A percentile compares a stretch with the other conserved stretches of the same genome.
These are phyloP conservation scores for Cavia porcellus DNA, from an alignment of 2,113 vertebrate genomes.

Conservation along the genomic window DNA sequence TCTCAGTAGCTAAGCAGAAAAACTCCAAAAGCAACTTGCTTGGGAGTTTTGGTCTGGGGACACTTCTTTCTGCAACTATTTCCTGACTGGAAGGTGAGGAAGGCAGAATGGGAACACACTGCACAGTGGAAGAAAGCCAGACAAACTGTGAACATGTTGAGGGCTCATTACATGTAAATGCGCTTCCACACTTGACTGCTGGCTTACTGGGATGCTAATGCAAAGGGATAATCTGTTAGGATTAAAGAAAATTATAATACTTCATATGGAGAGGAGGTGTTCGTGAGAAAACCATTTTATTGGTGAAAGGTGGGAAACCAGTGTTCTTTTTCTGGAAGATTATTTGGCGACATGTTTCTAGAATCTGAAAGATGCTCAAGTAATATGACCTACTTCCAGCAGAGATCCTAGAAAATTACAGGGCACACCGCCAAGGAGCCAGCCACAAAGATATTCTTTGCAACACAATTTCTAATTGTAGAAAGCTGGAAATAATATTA, in stretches of 20 bases:
- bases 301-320: background rate
- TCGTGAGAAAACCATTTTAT: background rate
- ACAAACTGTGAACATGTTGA: background rate
- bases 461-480: background rate
- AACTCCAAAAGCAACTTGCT: background rate
- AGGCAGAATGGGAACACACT: background rate
- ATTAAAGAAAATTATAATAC: slow-evolving; percentile 26
- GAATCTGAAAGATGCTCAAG: background rate
- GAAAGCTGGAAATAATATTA: background rate
- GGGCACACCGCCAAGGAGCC: background rate
- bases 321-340: background rate
- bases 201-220: background rate
- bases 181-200: background rate
- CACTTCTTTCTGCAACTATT: slow-evolving; percentile 10
- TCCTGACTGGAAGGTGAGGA: background rate
- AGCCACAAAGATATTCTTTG: background rate
- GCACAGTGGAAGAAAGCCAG: background rate
- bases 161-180: background rate
- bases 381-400: background rate
- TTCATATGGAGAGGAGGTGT: background rate
- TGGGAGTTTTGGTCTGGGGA: background rate
- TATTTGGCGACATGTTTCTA: slow-evolving; percentile 29
- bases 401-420: slow-evolving; percentile 15
- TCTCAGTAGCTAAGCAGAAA: background rate
- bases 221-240: slow-evolving; percentile 9